Base-by-base conservation (phyloP, 2,113 vertebrate genomes). In the Urocitellus parryii region DNA sequence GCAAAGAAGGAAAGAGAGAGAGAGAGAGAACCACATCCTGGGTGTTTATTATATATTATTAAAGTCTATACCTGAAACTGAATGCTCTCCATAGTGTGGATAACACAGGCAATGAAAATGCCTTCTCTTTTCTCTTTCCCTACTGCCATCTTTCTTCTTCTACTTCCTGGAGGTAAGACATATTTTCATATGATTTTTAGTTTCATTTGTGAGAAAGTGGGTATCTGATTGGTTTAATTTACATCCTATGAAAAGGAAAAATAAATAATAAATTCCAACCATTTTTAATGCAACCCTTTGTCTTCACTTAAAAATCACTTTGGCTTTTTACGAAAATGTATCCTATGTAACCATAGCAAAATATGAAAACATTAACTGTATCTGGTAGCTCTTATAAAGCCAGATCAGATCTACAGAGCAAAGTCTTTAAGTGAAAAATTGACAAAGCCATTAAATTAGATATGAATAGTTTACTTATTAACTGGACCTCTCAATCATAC, bases 111-210 rank as follows among this genome's bases (percentile, higher is more conserved):
- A 89, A 81, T 39, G n/a, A 67, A 61, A 65, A 65, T 37, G 27
- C 22, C 11, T 72, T n/a, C 72, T 51, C 13, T 20, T 51, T 56
- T 48, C 25, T n/a, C 34, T 29, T 45, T 89, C 37, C 20, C 45
- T n/a, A 7, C 3, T 24, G 37, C 67, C 37, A 27, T 94, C 2
- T 22, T 87, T 81, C 65, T 96, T 58, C 73, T 93, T 74, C 74
- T 92, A n/a, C 65, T 90, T 95, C 27, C 81, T 72, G 42, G 77
- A 82, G 81, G 68, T 85, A 90, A 97, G 53, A 82, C 2, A 17
- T 27, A 32, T 58, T 68, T 56, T 34, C 58, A 58, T 16, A 12
- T n/a, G 22, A 61, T 65, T 73, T 89, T 90, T 37, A 39, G 76
- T 80, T 65, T 76, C 63, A 72, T 32, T 97, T n/a, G 12, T 53